Evolutionary conservation across 2,113 vertebrate species (phyloP).

Genomic region (Vulpes lagopus): DNA sequence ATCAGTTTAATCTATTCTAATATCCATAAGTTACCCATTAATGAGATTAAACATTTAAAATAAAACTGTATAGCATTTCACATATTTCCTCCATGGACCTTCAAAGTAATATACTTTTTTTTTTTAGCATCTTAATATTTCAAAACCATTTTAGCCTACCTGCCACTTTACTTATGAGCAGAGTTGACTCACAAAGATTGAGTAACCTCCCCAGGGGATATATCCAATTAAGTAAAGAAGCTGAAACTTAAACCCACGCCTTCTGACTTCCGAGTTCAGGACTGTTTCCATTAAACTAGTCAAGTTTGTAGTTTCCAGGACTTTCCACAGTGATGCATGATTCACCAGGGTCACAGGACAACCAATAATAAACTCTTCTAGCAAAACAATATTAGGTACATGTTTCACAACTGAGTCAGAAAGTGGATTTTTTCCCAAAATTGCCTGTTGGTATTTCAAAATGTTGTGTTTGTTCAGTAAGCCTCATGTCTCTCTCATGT

Average conservation of each 20-base stretch:
- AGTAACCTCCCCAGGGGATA: background rate
- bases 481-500: background rate
- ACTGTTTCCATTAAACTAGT: background rate
- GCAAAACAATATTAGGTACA: background rate
- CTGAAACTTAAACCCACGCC: background rate
- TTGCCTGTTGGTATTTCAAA: conserved; percentile 22
- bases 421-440: background rate
- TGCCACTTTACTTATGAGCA: background rate
- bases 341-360: background rate
- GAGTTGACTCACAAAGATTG: conserved; percentile 18
- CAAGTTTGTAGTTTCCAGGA: conserved; percentile 1
- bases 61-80: background rate
- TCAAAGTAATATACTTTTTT: background rate
- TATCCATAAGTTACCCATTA: background rate
- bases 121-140: background rate
- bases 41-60: background rate
- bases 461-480: background rate
- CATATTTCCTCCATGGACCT: background rate
- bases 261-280: conserved; percentile 19
- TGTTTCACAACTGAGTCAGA: background rate
- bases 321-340: background rate
- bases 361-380: conserved; percentile 26
- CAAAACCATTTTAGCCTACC: background rate
- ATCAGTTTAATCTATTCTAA: background rate
- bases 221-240: background rate